Conservation (phyloP, 2,113 vertebrate genomes). For the Ondatra zibethicus region DNA sequence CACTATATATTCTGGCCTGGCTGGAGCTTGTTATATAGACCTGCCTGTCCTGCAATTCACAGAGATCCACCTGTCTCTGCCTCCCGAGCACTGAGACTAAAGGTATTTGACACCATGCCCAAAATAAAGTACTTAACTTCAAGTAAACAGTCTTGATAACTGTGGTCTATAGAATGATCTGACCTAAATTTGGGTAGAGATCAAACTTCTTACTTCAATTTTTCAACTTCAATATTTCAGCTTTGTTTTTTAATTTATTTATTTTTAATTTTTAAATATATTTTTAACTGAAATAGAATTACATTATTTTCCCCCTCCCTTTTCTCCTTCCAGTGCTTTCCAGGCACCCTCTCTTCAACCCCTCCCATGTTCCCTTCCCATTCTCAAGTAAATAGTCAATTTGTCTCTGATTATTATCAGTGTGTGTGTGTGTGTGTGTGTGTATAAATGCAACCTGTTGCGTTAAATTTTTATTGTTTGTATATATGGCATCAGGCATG, state of each 20-base stretch:
- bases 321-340: neutral
- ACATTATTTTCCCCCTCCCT: neutral
- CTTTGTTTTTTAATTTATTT: neutral
- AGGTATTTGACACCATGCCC: neutral
- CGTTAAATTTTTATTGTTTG: neutral
- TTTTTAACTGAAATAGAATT: neutral
- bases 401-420: neutral
- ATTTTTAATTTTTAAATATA: neutral
- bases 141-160: constrained; percentile 25
- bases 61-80: neutral
- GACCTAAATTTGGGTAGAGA: neutral
- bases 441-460: neutral
- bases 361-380: neutral
- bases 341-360: neutral
- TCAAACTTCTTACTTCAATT: neutral
- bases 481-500: neutral
- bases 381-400: neutral
- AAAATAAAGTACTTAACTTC: neutral
- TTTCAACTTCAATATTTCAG: neutral
- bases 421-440: neutral
- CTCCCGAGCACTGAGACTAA: neutral
- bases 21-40: neutral
- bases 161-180: neutral
- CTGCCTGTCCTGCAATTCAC: neutral
- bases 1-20: neutral